Conservation (phyloP, 2,113 vertebrate genomes). For the Epinephelus fuscoguttatus region DNA sequence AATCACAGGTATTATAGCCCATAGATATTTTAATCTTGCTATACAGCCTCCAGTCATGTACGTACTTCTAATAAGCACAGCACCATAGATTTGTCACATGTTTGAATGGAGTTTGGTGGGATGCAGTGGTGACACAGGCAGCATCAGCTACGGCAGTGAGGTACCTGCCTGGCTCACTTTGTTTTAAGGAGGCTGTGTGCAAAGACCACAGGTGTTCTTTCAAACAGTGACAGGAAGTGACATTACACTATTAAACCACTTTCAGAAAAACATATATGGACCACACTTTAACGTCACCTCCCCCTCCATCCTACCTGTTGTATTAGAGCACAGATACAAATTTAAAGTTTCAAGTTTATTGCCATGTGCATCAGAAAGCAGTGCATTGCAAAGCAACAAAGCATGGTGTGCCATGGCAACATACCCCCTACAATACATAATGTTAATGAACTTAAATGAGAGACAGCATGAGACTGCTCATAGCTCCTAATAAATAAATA, state of each 20-base stretch:
- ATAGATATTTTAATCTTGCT: too few species aligned
- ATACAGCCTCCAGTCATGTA: not conserved
- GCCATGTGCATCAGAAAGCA: not conserved
- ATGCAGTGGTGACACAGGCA: not conserved
- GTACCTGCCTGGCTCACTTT: not conserved
- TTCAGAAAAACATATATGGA: not conserved
- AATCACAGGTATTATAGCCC: not conserved
- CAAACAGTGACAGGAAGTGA: not conserved
- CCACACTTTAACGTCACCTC: not conserved
- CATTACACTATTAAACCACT: not conserved
- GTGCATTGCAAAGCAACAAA: not conserved
- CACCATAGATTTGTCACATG: not conserved
- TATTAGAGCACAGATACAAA: not conserved
- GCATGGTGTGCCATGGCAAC: not conserved
- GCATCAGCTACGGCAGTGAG: not conserved
- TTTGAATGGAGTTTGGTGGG: slow-evolving; percentile 18
- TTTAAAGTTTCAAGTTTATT: not conserved
- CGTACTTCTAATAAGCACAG: not conserved
- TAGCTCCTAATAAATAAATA: not conserved
- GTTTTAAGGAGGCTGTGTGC: not conserved
- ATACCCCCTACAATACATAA: not conserved
- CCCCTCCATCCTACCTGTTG: not conserved
- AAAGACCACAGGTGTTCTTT: not conserved
- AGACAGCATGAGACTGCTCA: not conserved
- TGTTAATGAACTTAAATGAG: not conserved